phyloP scores from a whole-genome alignment of 2,888 invertebrate species.

The Ophraella communa region DNA sequence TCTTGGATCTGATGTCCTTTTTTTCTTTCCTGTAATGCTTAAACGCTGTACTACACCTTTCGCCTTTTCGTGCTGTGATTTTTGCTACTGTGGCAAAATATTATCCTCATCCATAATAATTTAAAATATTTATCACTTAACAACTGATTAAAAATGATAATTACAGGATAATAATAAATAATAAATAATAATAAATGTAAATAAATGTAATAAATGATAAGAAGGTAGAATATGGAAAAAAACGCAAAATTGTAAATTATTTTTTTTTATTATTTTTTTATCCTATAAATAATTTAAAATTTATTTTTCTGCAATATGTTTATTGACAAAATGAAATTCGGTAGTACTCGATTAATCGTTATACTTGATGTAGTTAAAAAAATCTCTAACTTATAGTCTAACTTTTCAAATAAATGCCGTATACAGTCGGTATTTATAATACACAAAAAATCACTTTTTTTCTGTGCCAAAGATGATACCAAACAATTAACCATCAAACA shows the following conservation, averaged over 20 bases:
- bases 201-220: too few relatives aligned
- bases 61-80: too few relatives aligned
- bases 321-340: background rate
- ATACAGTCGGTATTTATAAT: slow-evolving; percentile 25
- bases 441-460: slow-evolving; percentile 11
- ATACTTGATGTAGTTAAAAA: slow-evolving; percentile 1
- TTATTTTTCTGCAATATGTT: background rate
- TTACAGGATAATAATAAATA: too few relatives aligned
- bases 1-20: too few relatives aligned
- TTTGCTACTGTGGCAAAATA: too few relatives aligned
- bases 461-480: background rate
- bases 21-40: too few relatives aligned
- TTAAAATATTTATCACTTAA: too few relatives aligned
- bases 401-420: slow-evolving; percentile 23
- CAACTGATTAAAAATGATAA: too few relatives aligned
- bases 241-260: background rate
- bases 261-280: background rate
- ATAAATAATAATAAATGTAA: too few relatives aligned
- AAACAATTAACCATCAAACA: background rate
- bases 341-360: background rate
- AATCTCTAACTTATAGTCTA: slow-evolving; percentile 20
- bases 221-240: background rate
- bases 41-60: too few relatives aligned
- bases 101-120: too few relatives aligned
- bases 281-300: background rate